Base-by-base conservation (phyloP, 2,797 vertebrate genomes). In the Argya squamiceps region DNA sequence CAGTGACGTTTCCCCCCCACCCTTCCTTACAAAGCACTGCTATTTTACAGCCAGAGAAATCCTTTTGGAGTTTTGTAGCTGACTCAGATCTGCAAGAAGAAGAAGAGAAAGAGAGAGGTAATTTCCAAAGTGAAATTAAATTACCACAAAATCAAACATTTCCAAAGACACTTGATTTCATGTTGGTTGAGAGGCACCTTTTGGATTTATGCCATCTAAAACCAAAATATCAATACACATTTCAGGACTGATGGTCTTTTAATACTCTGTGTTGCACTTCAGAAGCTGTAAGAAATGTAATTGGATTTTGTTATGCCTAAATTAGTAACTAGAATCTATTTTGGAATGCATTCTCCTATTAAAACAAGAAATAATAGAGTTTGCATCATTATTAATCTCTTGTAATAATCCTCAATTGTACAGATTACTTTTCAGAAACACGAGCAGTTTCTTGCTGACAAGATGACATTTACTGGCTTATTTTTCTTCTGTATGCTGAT, bases 401-500 rank as follows among this genome's bases (percentile, higher is more conserved):
- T 64, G 5, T 79, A 64, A 36, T 76, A 76, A 76, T 70, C 56
- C 36, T 74, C 17, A 73, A 3, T 29, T 79, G 30, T 34, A 80
- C 75, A 86, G 75, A 64, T 79, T 89, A 34, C 32, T 94, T 89
- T 89, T 84, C 56, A 89, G 89, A 79, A 89, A 50, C 29, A 84
- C 37, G 0, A 84, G 37, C 53, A 41, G 37, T 74, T 52, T 46
- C 82, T 91, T 79, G 76, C 50, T 59, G 78, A 36, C 76, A 90
- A 81, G 60, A 97, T 97, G 95, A 88, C 37, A 64, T 39, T 83
- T 62, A 77, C 83, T 70, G 82, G 37, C 74, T 89, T 96, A 18
- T 34, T 96, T 68, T 88, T 76, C 64, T 58, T 95, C 80, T 96
- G 77, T n/a, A 70, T 87, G 82, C 59, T 97, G 92, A 65, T 65